Conservation (phyloP, 2,797 vertebrate genomes). For the Molossus molossus region DNA sequence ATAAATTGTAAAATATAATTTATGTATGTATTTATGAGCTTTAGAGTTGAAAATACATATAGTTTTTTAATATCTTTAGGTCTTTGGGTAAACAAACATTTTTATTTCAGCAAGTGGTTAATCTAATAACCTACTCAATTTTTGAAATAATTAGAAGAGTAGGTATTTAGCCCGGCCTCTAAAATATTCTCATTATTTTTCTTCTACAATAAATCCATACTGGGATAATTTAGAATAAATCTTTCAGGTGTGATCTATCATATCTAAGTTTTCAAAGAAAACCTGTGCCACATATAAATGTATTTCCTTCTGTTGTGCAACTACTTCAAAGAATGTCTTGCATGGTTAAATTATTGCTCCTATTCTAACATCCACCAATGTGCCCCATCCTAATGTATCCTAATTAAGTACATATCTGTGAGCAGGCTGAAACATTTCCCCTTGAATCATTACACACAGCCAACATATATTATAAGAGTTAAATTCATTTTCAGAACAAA, state of each 20-base stretch:
- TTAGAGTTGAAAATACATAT: neutral
- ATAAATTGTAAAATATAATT: neutral
- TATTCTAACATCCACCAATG: neutral
- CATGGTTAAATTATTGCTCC: neutral
- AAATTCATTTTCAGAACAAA: constrained; percentile 71
- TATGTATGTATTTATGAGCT: neutral
- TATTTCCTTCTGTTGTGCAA: neutral
- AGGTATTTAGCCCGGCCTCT: neutral
- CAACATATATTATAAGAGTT: constrained; percentile 46
- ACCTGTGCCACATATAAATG: neutral
- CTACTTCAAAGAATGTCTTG: neutral
- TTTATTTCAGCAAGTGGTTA: constrained; percentile 61
- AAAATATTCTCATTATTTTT: neutral
- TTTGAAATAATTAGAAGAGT: constrained; percentile 32
- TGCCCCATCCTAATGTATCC: neutral
- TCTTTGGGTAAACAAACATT: constrained; percentile 1
- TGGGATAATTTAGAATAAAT: neutral
- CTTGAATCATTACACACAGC: constrained; percentile 40
- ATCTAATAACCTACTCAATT: constrained; percentile 40
- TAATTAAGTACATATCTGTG: neutral
- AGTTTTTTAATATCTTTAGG: neutral
- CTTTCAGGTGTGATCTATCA: neutral
- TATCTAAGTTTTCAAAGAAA: constrained; percentile 17
- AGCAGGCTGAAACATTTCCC: neutral
- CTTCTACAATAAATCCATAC: neutral